These are phyloP conservation scores for Torymus aiolomorphi DNA, from an alignment of 2,888 invertebrate genomes.

Conservation along the genomic window DNA sequence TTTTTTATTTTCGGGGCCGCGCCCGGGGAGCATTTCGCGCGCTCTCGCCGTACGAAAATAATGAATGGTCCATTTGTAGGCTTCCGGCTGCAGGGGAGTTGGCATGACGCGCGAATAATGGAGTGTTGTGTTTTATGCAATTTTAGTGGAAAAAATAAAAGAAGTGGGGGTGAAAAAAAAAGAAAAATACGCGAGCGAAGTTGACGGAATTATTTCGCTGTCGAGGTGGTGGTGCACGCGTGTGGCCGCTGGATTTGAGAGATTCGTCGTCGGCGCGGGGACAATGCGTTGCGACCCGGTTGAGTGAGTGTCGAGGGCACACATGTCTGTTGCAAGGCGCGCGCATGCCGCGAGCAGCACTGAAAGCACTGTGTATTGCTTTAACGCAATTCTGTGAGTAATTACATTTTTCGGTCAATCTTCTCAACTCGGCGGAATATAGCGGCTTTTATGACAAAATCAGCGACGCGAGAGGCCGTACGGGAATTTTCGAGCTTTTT, in stretches of 20 bases:
- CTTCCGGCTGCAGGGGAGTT: constrained; percentile 32
- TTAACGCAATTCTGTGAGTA: too few species aligned
- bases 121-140: constrained; percentile 51
- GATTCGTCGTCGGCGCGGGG: not conserved
- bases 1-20: constrained; percentile 1
- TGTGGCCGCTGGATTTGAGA: not conserved
- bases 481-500: too few species aligned
- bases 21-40: constrained; percentile 7
- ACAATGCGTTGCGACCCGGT: not conserved
- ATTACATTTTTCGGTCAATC: too few species aligned
- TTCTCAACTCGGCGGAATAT: too few species aligned
- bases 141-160: not conserved
- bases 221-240: not conserved
- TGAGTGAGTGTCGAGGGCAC: too few species aligned
- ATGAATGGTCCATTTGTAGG: constrained; percentile 55
- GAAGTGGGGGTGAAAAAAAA: not conserved
- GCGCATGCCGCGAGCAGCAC: too few species aligned
- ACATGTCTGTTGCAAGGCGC: too few species aligned
- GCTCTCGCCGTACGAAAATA: constrained; percentile 40
- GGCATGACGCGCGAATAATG: constrained; percentile 43
- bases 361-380: too few species aligned
- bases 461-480: too few species aligned
- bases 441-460: too few species aligned
- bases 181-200: constrained; percentile 34
- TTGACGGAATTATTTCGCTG: constrained; percentile 44